Evolutionary conservation across 2,797 vertebrate species (phyloP).

Genomic region (Acrossocheilus fasciatus): DNA sequence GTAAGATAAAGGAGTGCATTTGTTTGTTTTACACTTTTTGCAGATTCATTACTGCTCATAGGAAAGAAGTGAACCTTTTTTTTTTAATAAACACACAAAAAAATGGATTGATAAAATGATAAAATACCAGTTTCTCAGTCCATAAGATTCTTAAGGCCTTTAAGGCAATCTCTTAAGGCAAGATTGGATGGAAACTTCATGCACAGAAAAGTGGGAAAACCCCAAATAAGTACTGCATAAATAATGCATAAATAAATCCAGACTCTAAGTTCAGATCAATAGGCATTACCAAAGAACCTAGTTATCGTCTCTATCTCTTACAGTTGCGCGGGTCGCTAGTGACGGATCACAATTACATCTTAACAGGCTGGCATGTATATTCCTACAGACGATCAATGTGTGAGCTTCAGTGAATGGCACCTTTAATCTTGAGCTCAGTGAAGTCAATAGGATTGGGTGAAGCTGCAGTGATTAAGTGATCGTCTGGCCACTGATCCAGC

Average conservation of each 20-base stretch:
- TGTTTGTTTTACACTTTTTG: too few species aligned
- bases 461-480: conserved; percentile 56
- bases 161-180: too few species aligned
- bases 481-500: conserved; percentile 42
- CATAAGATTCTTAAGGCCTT: too few species aligned
- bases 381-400: conserved; percentile 38
- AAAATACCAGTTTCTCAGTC: too few species aligned
- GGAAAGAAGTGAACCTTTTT: too few species aligned
- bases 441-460: conserved; percentile 46
- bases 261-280: background rate
- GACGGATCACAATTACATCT: conserved; percentile 23
- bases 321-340: background rate
- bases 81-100: too few species aligned
- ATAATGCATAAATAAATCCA: background rate
- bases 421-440: conserved; percentile 48
- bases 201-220: background rate
- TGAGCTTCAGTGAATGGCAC: conserved; percentile 43
- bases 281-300: background rate
- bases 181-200: background rate
- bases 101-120: too few species aligned
- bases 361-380: background rate
- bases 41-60: too few species aligned
- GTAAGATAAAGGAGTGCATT: too few species aligned
- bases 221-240: background rate
- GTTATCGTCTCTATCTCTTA: conserved; percentile 5